phyloP scores from a whole-genome alignment of 2,888 invertebrate species.

The Druceiella hillmani region DNA sequence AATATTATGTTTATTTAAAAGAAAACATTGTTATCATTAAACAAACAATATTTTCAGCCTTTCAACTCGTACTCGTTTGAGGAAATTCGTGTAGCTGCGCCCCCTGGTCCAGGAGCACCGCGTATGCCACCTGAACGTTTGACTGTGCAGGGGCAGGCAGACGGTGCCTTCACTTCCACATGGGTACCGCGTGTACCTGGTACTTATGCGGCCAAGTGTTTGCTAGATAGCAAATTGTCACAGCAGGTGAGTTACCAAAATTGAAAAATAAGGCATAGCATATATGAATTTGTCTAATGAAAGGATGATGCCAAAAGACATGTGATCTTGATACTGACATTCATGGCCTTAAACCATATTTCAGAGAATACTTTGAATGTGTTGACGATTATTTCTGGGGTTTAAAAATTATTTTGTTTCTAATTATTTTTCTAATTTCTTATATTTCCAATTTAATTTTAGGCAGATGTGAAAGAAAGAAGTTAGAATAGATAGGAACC shows the following conservation, averaged over 20 bases:
- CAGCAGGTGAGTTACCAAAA: conserved; percentile 51
- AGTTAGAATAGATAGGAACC: too few relatives aligned
- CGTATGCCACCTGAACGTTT: conserved; percentile 63
- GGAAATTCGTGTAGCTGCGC: conserved; percentile 68
- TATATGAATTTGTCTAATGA: too few relatives aligned
- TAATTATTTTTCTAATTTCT: too few relatives aligned
- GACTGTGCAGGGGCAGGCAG: conserved; percentile 68
- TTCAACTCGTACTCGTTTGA: conserved; percentile 96
- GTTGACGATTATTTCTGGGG: too few relatives aligned
- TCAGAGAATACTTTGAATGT: neutral
- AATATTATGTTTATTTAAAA: too few relatives aligned
- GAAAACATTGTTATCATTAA: too few relatives aligned
- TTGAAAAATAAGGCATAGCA: neutral
- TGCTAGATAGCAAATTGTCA: conserved; percentile 78
- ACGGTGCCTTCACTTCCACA: conserved; percentile 76
- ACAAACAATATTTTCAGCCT: too few relatives aligned
- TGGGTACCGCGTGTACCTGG: conserved; percentile 95
- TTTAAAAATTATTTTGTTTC: too few relatives aligned
- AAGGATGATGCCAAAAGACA: conserved; percentile 30
- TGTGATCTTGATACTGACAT: too few relatives aligned
- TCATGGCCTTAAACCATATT: too few relatives aligned
- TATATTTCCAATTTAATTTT: too few relatives aligned
- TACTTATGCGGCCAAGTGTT: conserved; percentile 79
- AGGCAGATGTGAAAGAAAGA: too few relatives aligned
- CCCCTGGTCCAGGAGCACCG: conserved; percentile 45